Percentiles rank a stretch among this genome's conserved stretches.
Evolutionary conservation across 2,113 vertebrate species (phyloP).

Genomic region (Arenaria interpres): DNA sequence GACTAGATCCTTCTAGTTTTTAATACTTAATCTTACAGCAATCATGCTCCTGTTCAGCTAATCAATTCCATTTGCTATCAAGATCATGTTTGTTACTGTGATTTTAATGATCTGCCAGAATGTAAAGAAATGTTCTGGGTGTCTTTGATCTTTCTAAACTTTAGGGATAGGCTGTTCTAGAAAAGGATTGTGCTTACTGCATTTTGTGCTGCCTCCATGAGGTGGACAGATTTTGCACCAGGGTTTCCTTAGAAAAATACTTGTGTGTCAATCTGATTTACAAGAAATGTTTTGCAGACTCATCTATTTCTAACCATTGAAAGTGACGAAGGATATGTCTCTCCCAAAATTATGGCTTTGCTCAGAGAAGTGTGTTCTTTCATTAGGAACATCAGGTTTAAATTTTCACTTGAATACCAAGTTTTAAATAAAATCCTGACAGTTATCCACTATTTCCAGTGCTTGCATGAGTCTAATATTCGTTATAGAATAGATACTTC

Average conservation of each 20-base stretch:
- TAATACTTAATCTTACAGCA: neutral
- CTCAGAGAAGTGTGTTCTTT: neutral
- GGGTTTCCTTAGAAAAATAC: neutral
- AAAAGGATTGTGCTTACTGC: neutral
- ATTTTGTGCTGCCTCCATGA: neutral
- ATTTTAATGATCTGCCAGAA: neutral
- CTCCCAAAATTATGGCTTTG: neutral
- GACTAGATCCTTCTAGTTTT: neutral
- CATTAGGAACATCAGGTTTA: conserved; percentile 38
- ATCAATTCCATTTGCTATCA: neutral
- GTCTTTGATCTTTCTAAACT: neutral
- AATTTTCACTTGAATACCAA: conserved; percentile 38
- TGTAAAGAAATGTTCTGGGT: neutral
- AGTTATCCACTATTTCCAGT: neutral
- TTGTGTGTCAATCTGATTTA: neutral
- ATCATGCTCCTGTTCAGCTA: neutral
- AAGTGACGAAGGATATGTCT: conserved; percentile 10
- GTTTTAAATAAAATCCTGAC: conserved; percentile 30
- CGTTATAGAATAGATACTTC: neutral
- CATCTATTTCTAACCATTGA: conserved; percentile 22
- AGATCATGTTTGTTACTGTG: neutral
- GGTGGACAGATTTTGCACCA: neutral
- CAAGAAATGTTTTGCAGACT: neutral
- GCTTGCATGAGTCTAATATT: neutral
- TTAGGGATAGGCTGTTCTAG: neutral